phyloP scores from a whole-genome alignment of 1,140 invertebrate genomes.

The Macrotrachela quadricornifera region DNA sequence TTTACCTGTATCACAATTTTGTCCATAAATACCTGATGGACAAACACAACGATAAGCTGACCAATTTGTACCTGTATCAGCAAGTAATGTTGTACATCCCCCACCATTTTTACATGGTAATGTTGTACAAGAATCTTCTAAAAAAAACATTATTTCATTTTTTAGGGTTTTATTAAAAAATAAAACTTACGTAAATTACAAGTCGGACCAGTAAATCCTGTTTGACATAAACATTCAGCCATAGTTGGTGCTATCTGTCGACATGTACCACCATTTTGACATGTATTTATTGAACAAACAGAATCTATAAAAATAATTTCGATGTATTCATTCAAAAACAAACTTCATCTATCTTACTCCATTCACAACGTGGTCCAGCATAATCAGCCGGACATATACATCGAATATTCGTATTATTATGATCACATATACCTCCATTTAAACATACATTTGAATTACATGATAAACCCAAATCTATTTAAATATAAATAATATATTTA shows the following conservation, averaged over 20 bases:
- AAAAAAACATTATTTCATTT: conserved; percentile 61
- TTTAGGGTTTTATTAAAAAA: background rate
- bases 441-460: conserved; percentile 46
- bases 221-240: background rate
- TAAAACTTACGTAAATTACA: conserved; percentile 43
- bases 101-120: conserved; percentile 20
- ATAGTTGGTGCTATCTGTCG: background rate
- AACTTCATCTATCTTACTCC: conserved; percentile 11
- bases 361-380: conserved; percentile 41
- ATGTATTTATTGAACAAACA: conserved; percentile 7
- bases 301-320: conserved; percentile 42
- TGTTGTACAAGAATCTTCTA: conserved; percentile 52
- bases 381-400: conserved; percentile 21
- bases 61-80: background rate
- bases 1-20: background rate
- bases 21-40: background rate
- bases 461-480: background rate
- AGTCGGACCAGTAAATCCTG: background rate
- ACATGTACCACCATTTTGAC: conserved; percentile 12
- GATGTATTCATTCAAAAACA: no score
- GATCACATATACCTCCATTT: conserved; percentile 10
- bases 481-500: no score
- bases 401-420: conserved; percentile 1
- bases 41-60: background rate
- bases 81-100: background rate